phyloP scores from a whole-genome alignment of 1,140 invertebrate genomes.

The Drosophila grimshawi region DNA sequence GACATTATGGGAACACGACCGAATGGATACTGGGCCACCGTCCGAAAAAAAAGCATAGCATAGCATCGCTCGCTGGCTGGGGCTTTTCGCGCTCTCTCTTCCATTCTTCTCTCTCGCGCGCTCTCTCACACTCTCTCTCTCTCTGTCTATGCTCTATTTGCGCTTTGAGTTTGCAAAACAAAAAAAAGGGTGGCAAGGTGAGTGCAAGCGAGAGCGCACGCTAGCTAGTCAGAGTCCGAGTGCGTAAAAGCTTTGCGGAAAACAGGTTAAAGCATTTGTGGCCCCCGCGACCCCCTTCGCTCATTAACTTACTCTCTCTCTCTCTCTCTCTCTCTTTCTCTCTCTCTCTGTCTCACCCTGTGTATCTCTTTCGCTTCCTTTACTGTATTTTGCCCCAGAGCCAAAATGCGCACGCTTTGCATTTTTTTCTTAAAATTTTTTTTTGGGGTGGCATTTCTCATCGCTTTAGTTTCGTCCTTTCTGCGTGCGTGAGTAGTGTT shows the following conservation, averaged over 20 bases:
- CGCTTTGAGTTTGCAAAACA: constrained; percentile 31
- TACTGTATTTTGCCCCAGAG: constrained; percentile 71
- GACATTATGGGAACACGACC: constrained; percentile 84
- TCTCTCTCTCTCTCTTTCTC: constrained; percentile 8
- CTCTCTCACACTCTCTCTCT: constrained; percentile 2
- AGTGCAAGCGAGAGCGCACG: constrained; percentile 20
- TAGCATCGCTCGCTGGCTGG: constrained; percentile 42
- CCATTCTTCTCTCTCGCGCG: constrained; percentile 4
- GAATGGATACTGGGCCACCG: constrained; percentile 84
- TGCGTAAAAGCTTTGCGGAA: constrained; percentile 78
- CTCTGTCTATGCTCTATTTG: constrained; percentile 38
- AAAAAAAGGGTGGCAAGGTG: constrained; percentile 70
- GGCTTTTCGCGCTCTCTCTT: constrained; percentile 7
- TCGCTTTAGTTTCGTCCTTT: constrained; percentile 58
- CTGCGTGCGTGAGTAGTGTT: constrained; percentile 48
- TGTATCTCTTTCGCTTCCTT: constrained; percentile 36
- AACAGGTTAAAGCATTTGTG: constrained; percentile 78
- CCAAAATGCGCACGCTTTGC: constrained; percentile 64
- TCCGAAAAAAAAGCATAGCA: constrained; percentile 46
- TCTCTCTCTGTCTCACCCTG: constrained; percentile 5
- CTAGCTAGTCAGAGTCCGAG: constrained; percentile 32
- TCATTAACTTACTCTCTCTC: constrained; percentile 21
- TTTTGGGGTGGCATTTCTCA: constrained; percentile 75
- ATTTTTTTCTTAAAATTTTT: not conserved
- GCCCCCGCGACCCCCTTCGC: constrained; percentile 39